Percentiles rank a stretch among this genome's conserved stretches.
Evolutionary conservation across 2,797 vertebrate species (phyloP).

Genomic region (Nasua narica): DNA sequence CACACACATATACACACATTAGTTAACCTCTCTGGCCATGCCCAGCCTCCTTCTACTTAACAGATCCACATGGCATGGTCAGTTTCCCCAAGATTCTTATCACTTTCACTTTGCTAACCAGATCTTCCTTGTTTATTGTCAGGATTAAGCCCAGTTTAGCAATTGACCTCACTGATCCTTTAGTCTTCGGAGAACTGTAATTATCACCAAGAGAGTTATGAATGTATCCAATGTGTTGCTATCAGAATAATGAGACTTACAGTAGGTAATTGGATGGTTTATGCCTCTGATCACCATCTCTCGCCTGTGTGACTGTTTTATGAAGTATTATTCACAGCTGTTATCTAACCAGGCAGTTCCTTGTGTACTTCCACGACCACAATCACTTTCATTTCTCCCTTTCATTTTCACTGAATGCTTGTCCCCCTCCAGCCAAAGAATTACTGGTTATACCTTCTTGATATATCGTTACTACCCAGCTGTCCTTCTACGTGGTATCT

Average conservation of each 20-base stretch:
- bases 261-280: not conserved
- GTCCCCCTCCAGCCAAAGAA: not conserved
- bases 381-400: slow-evolving; percentile 43
- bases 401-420: slow-evolving; percentile 34
- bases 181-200: not conserved
- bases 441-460: not conserved
- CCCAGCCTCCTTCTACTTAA: not conserved
- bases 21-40: not conserved
- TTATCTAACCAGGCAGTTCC: not conserved
- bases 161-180: not conserved
- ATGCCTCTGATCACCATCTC: not conserved
- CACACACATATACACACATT: not conserved
- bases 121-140: not conserved
- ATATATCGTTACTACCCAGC: not conserved
- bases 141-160: slow-evolving; percentile 9
- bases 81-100: not conserved
- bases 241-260: not conserved
- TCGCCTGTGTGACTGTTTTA: not conserved
- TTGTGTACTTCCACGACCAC: not conserved
- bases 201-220: not conserved
- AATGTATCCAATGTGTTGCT: not conserved
- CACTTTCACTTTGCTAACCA: not conserved
- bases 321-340: slow-evolving; percentile 1
- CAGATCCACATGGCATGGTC: not conserved
- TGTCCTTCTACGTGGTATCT: not conserved